Evolutionary conservation across 2,888 invertebrate genomes (phyloP), one percentile per base, ranked within the genome.

Genomic region (Perizoma flavofasciatum): DNA sequence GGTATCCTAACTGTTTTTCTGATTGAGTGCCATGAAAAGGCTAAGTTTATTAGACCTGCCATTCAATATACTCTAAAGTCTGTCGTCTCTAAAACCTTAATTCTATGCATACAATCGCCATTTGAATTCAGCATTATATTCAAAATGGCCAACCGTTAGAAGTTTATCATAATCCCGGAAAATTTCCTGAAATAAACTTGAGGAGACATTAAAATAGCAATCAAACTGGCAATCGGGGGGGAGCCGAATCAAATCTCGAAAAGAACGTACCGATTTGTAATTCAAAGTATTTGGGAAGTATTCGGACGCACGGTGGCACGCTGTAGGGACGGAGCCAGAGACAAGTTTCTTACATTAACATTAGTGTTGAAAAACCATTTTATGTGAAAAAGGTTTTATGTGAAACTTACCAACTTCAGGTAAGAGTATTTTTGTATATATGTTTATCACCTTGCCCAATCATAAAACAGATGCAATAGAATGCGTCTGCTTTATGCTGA

Each of bases 251-350:
- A 83, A 85, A 87, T 85, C 82, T 79, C 74, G 75, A 86, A 88
- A 88, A 86, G 86, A 84, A 85, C 85, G 79, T 82, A 84, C 85
- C 87, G 88, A 89, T 90, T 89, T 88, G 90, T 85, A 87, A 88
- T 90, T 86, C 90, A 88, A 89, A 89, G 67, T 66, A 67, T 67
- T 69, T 66, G 61, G 54, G 56, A 62, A 65, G 61, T 58, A 62
- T 55, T 67, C 59, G 67, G 67, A 67, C 65, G 69, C 65, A 58
- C 62, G 61, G 53, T 60, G 61, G 59, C 55, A 53, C 52, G 54
- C 45, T 39, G 37, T 68, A 66, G 55, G 0, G 1, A 5, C 8
- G 34, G 47, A 57, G 57, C 4, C 10, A 47, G 22, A 6, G 10
- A 22, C 22, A 1, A 10, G 22, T 33, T 33, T 7, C 33, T 39